phyloP scores from a whole-genome alignment of 2,113 vertebrate species.

The Heterocephalus glaber region DNA sequence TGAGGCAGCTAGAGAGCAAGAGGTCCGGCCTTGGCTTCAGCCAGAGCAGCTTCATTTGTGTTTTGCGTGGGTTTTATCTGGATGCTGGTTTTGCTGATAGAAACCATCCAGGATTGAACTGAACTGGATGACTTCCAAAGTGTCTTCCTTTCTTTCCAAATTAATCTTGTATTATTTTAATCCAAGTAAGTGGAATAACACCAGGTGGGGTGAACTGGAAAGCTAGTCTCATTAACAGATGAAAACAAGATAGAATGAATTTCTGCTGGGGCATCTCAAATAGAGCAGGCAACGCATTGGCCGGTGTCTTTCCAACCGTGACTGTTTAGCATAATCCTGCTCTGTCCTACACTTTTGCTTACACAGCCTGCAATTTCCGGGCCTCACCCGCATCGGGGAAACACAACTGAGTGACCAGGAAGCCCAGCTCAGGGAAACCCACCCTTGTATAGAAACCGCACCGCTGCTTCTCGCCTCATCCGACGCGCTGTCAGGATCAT shows the following conservation, averaged over 20 bases:
- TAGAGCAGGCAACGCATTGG: background rate
- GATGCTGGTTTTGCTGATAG: background rate
- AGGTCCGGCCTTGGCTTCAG: background rate
- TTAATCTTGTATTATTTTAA: background rate
- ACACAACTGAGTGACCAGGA: background rate
- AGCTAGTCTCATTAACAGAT: background rate
- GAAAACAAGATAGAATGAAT: background rate
- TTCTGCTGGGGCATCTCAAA: background rate
- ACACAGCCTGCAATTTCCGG: background rate
- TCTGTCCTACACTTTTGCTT: background rate
- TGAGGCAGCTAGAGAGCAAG: background rate
- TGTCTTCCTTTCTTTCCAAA: constrained; percentile 26
- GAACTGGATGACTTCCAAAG: background rate
- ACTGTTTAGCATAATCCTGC: background rate
- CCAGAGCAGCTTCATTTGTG: background rate
- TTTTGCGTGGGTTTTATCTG: background rate
- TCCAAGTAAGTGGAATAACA: background rate
- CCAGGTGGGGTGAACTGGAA: background rate
- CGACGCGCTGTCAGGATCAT: background rate
- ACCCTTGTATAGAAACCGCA: background rate
- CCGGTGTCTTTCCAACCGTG: background rate
- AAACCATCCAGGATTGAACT: background rate
- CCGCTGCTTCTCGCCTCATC: background rate
- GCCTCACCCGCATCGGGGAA: background rate
- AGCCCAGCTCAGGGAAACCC: background rate